These are phyloP conservation scores for Acrobasis repandana DNA, from an alignment of 2,888 invertebrate species.

Conservation along the genomic window DNA sequence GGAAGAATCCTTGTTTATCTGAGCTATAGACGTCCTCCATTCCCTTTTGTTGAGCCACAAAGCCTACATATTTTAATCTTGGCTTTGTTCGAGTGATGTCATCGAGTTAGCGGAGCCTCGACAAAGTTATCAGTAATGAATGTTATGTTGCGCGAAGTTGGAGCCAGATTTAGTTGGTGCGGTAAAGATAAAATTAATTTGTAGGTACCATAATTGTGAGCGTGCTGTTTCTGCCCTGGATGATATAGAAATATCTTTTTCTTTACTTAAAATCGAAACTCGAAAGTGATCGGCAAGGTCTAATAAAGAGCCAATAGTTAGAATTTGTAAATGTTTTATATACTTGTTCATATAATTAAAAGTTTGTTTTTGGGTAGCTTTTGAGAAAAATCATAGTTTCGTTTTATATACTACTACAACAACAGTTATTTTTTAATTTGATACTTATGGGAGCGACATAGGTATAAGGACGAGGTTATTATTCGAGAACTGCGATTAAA, in stretches of 20 bases:
- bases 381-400: too few relatives aligned
- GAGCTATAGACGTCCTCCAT: constrained; percentile 45
- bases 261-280: too few relatives aligned
- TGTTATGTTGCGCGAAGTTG: constrained; percentile 27
- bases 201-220: background rate
- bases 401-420: too few relatives aligned
- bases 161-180: constrained; percentile 14
- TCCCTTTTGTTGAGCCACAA: constrained; percentile 55
- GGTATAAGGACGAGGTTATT: too few relatives aligned
- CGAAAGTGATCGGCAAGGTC: too few relatives aligned
- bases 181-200: constrained; percentile 24
- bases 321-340: too few relatives aligned
- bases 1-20: constrained; percentile 63
- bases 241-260: background rate
- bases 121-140: constrained; percentile 57
- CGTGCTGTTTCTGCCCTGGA: background rate
- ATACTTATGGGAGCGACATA: too few relatives aligned
- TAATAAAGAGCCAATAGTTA: too few relatives aligned
- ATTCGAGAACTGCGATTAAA: too few relatives aligned
- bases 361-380: too few relatives aligned
- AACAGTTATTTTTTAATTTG: too few relatives aligned
- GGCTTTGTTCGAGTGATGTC: constrained; percentile 58
- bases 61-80: constrained; percentile 66
- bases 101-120: constrained; percentile 47
- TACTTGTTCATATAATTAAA: too few relatives aligned